A percentile compares a stretch with the other conserved stretches of the same genome.
Conservation (phyloP, 1,140 invertebrate genomes). For the Samia ricini region DNA sequence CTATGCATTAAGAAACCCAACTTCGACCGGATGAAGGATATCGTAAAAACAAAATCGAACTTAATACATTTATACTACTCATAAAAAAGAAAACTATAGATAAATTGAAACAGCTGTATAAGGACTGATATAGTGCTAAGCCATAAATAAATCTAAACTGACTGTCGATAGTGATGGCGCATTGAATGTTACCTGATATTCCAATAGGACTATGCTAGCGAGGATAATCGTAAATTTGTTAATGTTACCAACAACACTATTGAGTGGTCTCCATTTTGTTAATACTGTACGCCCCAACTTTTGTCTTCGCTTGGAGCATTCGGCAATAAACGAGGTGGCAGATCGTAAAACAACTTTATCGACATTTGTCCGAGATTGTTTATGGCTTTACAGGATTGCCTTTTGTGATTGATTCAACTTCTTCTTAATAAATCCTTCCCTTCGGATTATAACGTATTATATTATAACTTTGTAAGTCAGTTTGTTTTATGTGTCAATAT, state of each 20-base stretch:
- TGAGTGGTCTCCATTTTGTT: conserved; percentile 57
- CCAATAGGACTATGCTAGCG: conserved; percentile 35
- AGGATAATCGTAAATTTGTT: conserved; percentile 54
- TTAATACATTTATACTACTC: background rate
- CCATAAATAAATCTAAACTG: conserved; percentile 48
- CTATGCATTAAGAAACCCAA: background rate
- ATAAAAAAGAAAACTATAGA: background rate
- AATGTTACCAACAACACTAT: conserved; percentile 46
- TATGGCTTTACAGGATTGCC: conserved; percentile 58
- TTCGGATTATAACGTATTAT: conserved; percentile 31
- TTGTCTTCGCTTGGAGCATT: conserved; percentile 47
- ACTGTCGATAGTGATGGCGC: conserved; percentile 39
- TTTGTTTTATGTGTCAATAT: conserved; percentile 49
- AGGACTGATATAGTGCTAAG: background rate
- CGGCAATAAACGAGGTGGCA: conserved; percentile 67
- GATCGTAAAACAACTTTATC: conserved; percentile 66
- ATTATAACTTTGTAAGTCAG: conserved; percentile 37
- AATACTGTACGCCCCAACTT: conserved; percentile 47
- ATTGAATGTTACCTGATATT: conserved; percentile 41
- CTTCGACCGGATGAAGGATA: background rate
- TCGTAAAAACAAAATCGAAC: background rate
- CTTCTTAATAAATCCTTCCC: conserved; percentile 56
- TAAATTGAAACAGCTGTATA: conserved; percentile 1
- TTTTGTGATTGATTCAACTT: conserved; percentile 64
- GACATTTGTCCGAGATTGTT: conserved; percentile 61